Evolutionary conservation across 2,797 vertebrate genomes (phyloP), one percentile per base, ranked within the genome.

Genomic region (Phataginus tetradactyla): DNA sequence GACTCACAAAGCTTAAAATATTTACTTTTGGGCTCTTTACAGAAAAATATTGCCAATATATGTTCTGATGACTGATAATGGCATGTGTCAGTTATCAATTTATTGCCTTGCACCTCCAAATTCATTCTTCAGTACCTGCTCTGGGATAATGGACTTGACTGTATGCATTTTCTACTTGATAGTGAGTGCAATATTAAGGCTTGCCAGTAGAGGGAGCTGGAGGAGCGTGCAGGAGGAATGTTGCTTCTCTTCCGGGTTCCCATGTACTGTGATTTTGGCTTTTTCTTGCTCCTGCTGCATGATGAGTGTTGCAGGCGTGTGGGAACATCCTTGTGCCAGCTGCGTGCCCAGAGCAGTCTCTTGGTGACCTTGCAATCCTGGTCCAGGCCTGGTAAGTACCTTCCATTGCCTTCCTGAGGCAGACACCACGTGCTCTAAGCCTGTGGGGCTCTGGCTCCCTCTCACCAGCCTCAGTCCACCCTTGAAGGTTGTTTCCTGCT

Each of bases 21-120:
- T 84, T 94, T 94, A 57, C 32, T 64, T 0, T 59, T 9, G 4
- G 45, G 12, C 32, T 85, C 25, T 59, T 79, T 53, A 45, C 2
- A 45, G 53, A 66, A 80, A 72, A 75, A 55, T 4, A 17, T 68
- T 77, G 9, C 68, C 72, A 80, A 27, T 39, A n/a, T 29, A 53
- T 37, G 32, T 91, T 83, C n/a, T 95, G 51, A 81, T 85, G 78
- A 77, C 49, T 49, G 53, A 61, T 49, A 64, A 81, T n/a, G 88
- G n/a, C 42, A 77, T 53, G 11, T 57, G 55, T 42, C 37, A 8
- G 20, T 49, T 78, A 39, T 57, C 63, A 45, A 0, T 63, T 66
- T 72, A 39, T 34, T 85, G 72, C 72, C 61, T 85, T 32, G 20
- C 53, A 34, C n/a, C 72, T 93, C 72, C 51, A 53, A 12, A 59